Evolutionary conservation across 2,888 invertebrate species (phyloP), one percentile per base, ranked within the genome.

Genomic region (Slavum lentiscoides): DNA sequence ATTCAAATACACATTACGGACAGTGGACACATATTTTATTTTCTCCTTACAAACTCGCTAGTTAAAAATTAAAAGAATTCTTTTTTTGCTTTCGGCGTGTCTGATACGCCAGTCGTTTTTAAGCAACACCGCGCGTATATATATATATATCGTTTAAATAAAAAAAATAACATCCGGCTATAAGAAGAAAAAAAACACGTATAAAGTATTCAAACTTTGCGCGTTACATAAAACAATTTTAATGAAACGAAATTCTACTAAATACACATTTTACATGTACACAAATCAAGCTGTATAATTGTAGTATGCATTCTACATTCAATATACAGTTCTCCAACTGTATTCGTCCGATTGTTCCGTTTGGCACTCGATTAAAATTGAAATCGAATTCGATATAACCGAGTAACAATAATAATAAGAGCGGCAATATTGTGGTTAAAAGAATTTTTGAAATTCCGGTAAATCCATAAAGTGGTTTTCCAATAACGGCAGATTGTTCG

Each of bases 391-490:
- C n/a, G 6, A 43, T 43, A 19, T 53, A 69, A 53, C 9, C 39
- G 17, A 23, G 5, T 3, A 13, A 13, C 19, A 69, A 30, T 30
- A 2, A 30, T 30, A 30, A 30, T 30, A 53, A 21, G 17, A 72
- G 2, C 2, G 15, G 49, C 30, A 13, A 49, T 49, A 49, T 49
- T 49, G 49, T 49, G 49, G n/a, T 2, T 21, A 15, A n/a, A 37
- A 74, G 3, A 64, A 55, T 53, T 64, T 55, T 9, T n/a, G n/a
- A 19, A 64, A 66, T 55, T 64, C 19, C 21, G 2, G 6, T 66
- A 55, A 74, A 74, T 64, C 74, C 30, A 11, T 64, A 21, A 53
- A 74, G 55, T 74, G 74, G 37, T 74, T 74, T 64, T 39, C 11
- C 53, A 64, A 64, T 53, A 53, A 39, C 37, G 1, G 13, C 55